phyloP scores from a whole-genome alignment of 2,797 vertebrate genomes.

The Emydoidea blandingii region DNA sequence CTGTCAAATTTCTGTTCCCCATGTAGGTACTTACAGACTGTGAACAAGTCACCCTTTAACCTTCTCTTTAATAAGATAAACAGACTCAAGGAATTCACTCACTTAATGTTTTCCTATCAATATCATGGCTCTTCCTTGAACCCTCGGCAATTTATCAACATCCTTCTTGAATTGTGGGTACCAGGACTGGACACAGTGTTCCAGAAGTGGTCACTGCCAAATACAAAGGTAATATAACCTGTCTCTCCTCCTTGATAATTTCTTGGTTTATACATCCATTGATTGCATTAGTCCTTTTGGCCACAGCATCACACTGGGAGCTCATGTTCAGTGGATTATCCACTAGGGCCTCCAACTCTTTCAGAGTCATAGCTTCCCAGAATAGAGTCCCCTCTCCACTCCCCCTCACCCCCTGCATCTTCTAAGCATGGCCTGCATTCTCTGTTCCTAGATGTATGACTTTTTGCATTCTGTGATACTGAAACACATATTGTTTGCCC shows the following conservation, averaged over 20 bases:
- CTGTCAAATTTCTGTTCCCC: slow-evolving; percentile 31
- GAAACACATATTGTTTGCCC: neutral
- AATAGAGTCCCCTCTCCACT: neutral
- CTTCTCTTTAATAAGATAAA: slow-evolving; percentile 11
- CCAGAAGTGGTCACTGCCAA: neutral
- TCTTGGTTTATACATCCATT: neutral
- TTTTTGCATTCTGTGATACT: too few relatives aligned
- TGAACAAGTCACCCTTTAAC: slow-evolving; percentile 5
- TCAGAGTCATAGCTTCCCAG: neutral
- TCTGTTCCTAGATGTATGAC: neutral
- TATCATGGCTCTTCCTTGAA: neutral
- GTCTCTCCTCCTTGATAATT: neutral
- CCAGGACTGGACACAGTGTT: neutral
- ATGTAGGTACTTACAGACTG: slow-evolving; percentile 11
- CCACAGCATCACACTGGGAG: neutral
- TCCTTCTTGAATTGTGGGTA: neutral
- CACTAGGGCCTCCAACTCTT: neutral
- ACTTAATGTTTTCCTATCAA: neutral
- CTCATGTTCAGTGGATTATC: neutral
- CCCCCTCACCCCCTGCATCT: neutral
- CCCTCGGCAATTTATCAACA: neutral
- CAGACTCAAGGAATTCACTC: neutral
- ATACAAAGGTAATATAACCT: neutral
- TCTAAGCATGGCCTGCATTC: neutral
- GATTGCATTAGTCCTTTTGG: neutral